These are phyloP conservation scores for Chiridota heheva DNA, from an alignment of 35 echinoderm and acorn worm species.

Conservation along the genomic window DNA sequence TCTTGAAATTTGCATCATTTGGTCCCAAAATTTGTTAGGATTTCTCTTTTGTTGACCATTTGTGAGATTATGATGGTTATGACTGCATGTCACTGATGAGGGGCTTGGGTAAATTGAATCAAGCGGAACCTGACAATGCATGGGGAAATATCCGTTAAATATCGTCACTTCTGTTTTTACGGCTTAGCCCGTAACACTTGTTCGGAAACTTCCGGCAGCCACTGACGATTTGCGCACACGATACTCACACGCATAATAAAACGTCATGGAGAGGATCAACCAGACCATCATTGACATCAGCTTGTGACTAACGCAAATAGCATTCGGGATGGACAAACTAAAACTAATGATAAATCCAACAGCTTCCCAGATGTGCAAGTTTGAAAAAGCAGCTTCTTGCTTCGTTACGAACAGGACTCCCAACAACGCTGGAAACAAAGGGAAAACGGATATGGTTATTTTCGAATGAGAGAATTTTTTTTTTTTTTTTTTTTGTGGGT, in stretches of 20 bases:
- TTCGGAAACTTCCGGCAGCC: too few species aligned
- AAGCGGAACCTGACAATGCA: too few species aligned
- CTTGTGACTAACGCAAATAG: conserved; percentile 49
- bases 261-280: conserved; percentile 18
- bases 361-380: conserved; percentile 40
- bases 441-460: neutral
- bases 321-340: conserved; percentile 34
- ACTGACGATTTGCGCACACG: too few species aligned
- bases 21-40: too few species aligned
- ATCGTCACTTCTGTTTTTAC: too few species aligned
- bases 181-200: too few species aligned
- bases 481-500: neutral
- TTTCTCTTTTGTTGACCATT: too few species aligned
- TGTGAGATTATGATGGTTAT: too few species aligned
- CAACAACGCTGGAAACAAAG: conserved; percentile 45
- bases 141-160: too few species aligned
- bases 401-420: conserved; percentile 49
- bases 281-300: conserved; percentile 23
- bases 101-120: too few species aligned
- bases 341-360: conserved; percentile 53
- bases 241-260: conserved; percentile 16
- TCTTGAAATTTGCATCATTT: too few species aligned
- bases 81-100: too few species aligned
- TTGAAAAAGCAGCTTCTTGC: conserved; percentile 62
- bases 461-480: neutral